These are phyloP conservation scores for Carapus acus DNA, from an alignment of 2,797 vertebrate genomes.

Conservation along the genomic window DNA sequence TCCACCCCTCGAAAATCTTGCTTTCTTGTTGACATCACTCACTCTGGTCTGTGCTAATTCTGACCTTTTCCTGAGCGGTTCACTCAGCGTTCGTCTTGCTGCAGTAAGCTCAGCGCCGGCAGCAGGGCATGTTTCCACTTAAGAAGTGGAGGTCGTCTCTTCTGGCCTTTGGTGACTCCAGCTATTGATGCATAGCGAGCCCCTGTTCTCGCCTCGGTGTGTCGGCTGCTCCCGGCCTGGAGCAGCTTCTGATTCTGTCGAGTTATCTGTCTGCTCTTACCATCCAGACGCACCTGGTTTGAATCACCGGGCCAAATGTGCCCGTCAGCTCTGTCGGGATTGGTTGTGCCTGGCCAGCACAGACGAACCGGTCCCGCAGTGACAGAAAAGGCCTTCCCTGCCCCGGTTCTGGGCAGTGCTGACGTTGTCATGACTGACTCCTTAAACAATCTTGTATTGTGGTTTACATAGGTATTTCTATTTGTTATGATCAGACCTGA, in stretches of 20 bases:
- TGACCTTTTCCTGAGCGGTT: constrained; percentile 42
- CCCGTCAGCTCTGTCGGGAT: constrained; percentile 17
- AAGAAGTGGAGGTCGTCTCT: constrained; percentile 16
- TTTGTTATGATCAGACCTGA: no score
- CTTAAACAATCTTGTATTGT: no score
- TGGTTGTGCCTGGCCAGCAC: constrained; percentile 36
- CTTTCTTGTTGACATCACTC: constrained; percentile 59
- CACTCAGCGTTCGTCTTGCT: constrained; percentile 17
- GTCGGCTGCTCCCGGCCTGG: background rate
- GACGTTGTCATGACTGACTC: no score
- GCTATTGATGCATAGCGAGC: constrained; percentile 25
- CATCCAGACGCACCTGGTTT: constrained; percentile 43
- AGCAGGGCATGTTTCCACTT: constrained; percentile 42
- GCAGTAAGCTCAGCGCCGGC: constrained; percentile 6
- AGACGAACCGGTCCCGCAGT: constrained; percentile 41
- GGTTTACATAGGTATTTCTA: no score
- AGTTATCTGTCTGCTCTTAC: constrained; percentile 40
- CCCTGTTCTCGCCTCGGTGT: constrained; percentile 30
- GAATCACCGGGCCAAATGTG: constrained; percentile 31
- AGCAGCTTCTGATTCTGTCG: constrained; percentile 38
- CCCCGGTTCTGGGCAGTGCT: background rate
- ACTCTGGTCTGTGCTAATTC: constrained; percentile 29
- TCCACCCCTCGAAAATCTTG: constrained; percentile 50
- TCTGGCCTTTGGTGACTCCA: constrained; percentile 38
- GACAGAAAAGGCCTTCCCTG: constrained; percentile 13